Evolutionary conservation across 1,140 invertebrate species (phyloP), one percentile per base, ranked within the genome.

Genomic region (Sipha flava): DNA sequence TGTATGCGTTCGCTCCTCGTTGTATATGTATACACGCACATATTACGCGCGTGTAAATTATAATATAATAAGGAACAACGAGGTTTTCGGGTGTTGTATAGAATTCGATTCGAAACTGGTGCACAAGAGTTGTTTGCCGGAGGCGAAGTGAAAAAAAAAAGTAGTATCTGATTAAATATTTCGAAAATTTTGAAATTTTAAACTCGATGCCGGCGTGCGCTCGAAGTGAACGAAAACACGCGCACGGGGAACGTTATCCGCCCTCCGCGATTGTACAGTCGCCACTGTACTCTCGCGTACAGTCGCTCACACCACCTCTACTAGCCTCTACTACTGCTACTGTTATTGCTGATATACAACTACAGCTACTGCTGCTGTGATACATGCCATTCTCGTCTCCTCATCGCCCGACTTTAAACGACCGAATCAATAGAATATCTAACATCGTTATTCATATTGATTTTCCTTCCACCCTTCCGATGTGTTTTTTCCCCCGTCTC

Each of bases 381-480:
- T 23, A 59, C 54, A 23, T 7, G 5, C 54, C 21, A 21, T 14
- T 21, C 7, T 14, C 31, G 3, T 7, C 49, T 16, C 31, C 7
- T 40, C 62, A 3, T 43, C 16, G 23, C 12, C 0, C 34, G 21
- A 14, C 16, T 26, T 75, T 54, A 23, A 75, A 37, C 49, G 52
- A 9, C 49, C n/a, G 31, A 75, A 75, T 75, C 49, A 75, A 75
- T 49, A 23, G 49, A 75, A 75, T 75, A 57, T 75, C 72, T 75
- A 57, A 75, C 72, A 75, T 57, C 18, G 31, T 75, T 34, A 31
- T 57, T 75, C 49, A 75, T 75, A 75, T 75, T 75, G 72, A 75
- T 75, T 73, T 75, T 75, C 49, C 49, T 75, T 57, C 57, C 57
- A 75, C 72, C 49, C 72, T 54, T 57, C 45, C n/a, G 10, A 31